Evolutionary conservation across 2,113 vertebrate genomes (phyloP).

Genomic region (Epinephelus lanceolatus): DNA sequence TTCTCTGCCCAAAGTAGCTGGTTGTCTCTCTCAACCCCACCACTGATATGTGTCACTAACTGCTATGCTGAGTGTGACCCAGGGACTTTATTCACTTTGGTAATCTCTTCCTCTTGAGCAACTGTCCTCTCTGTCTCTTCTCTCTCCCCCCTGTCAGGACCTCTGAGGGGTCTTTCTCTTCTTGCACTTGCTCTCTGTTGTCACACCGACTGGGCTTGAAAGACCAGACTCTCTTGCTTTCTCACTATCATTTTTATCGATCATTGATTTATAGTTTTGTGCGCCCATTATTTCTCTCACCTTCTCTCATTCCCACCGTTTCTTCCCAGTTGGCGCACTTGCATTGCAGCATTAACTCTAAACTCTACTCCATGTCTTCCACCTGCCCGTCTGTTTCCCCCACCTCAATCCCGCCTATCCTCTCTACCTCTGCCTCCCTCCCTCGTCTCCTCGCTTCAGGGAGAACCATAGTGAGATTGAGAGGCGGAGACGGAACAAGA

Average conservation of each 20-base stretch:
- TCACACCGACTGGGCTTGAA: slow-evolving; percentile 66
- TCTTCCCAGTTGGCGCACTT: slow-evolving; percentile 43
- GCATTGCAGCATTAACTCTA: slow-evolving; percentile 67
- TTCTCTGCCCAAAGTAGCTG: slow-evolving; percentile 31
- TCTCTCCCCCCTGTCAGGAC: slow-evolving; percentile 68
- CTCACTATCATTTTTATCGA: slow-evolving; percentile 55
- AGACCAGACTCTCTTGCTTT: slow-evolving; percentile 65
- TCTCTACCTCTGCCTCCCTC: slow-evolving; percentile 58
- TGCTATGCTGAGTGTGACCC: slow-evolving; percentile 46
- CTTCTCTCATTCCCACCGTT: slow-evolving; percentile 42
- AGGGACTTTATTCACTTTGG: slow-evolving; percentile 40
- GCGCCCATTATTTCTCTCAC: slow-evolving; percentile 42
- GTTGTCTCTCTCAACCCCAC: slow-evolving; percentile 38
- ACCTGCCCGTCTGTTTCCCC: slow-evolving; percentile 59
- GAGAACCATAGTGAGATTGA: slow-evolving; percentile 87
- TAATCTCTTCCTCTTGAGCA: slow-evolving; percentile 66
- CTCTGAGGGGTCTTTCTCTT: slow-evolving; percentile 72
- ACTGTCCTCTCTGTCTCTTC: slow-evolving; percentile 62
- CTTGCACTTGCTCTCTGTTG: slow-evolving; percentile 65
- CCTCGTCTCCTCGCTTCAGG: slow-evolving; percentile 70
- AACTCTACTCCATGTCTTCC: slow-evolving; percentile 75
- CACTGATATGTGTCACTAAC: slow-evolving; percentile 62
- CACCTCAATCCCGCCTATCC: slow-evolving; percentile 63
- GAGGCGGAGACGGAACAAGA: slow-evolving; percentile 84
- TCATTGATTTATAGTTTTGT: slow-evolving; percentile 65